Percentiles rank a stretch among this genome's conserved stretches.
phyloP scores from a whole-genome alignment of 2,113 vertebrate genomes.

The Regulus satrapa region DNA sequence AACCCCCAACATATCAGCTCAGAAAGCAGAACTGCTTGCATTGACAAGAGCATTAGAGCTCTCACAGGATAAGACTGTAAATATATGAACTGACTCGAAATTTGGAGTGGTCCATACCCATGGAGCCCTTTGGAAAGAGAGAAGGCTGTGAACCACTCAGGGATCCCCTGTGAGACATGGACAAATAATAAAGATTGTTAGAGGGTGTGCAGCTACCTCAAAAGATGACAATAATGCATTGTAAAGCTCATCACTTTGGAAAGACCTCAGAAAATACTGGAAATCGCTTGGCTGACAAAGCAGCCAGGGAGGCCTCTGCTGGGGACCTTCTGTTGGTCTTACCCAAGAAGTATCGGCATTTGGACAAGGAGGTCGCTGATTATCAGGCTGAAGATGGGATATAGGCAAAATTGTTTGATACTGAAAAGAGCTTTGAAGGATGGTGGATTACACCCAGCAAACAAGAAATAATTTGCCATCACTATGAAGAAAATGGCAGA shows the following conservation, averaged over 20 bases:
- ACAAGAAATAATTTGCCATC: neutral
- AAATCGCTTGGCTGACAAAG: neutral
- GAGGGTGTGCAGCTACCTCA: neutral
- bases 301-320: neutral
- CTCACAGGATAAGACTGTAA: too few species aligned
- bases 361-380: neutral
- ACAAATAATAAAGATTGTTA: neutral
- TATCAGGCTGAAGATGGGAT: neutral
- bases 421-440: neutral
- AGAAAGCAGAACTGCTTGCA: too few species aligned
- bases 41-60: too few species aligned
- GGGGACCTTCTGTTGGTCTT: neutral
- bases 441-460: neutral
- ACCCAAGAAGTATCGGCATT: neutral
- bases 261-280: neutral
- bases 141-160: neutral
- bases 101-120: too few species aligned
- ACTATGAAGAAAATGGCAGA: neutral
- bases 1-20: too few species aligned
- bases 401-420: neutral
- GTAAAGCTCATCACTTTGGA: neutral
- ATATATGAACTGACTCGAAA: too few species aligned
- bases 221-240: neutral
- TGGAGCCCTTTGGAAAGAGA: too few species aligned
- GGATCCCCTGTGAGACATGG: neutral